phyloP scores from a whole-genome alignment of 2,888 invertebrate genomes.

The Unio delphinus region DNA sequence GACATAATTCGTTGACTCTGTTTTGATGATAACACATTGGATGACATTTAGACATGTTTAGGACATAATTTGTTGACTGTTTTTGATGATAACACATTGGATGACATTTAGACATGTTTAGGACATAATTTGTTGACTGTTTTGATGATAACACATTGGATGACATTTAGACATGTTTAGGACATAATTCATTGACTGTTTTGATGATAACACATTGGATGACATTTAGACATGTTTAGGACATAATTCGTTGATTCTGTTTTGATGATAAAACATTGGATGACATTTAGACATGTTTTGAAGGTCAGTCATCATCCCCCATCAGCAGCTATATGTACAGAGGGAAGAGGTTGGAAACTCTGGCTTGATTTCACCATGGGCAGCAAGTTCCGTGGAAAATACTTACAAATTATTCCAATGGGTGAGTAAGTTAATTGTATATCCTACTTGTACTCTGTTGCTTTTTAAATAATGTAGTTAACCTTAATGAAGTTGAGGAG shows the following conservation, averaged over 20 bases:
- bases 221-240: neutral
- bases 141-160: too few species aligned
- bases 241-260: too few species aligned
- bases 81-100: too few species aligned
- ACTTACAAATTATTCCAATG: constrained; percentile 82
- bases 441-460: constrained; percentile 4
- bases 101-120: neutral
- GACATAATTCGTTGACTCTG: too few species aligned
- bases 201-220: too few species aligned
- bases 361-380: constrained; percentile 99
- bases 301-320: constrained; percentile 98
- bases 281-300: neutral
- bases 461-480: neutral
- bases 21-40: too few species aligned
- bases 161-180: neutral
- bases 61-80: too few species aligned
- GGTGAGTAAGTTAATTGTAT: constrained; percentile 66
- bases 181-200: too few species aligned
- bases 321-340: constrained; percentile 95
- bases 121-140: too few species aligned
- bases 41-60: neutral
- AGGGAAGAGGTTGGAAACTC: constrained; percentile 91
- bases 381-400: constrained; percentile 98
- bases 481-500: too few species aligned
- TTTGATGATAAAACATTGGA: too few species aligned